Conservation (phyloP, 2,888 invertebrate genomes). For the Ophonus ardosiacus region DNA sequence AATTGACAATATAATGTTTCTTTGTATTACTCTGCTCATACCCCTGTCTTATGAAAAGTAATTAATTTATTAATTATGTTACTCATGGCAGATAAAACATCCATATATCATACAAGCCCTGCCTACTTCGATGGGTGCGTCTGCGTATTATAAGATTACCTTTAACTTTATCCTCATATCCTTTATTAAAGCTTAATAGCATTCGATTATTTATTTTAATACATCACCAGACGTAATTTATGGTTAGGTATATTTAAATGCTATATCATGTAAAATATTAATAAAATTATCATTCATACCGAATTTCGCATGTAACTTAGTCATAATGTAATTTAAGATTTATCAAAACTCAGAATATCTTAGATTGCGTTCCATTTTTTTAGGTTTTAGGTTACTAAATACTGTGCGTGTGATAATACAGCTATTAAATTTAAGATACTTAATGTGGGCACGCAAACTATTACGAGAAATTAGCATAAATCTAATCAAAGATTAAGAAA, state of each 20-base stretch:
- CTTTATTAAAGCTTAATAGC: conserved; percentile 54
- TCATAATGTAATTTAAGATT: conserved; percentile 29
- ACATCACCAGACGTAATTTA: background rate
- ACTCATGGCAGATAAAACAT: conserved; percentile 53
- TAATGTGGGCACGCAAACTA: conserved; percentile 49
- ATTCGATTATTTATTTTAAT: conserved; percentile 52
- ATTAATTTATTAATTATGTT: conserved; percentile 63
- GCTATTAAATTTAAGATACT: conserved; percentile 44
- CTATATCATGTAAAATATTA: conserved; percentile 31
- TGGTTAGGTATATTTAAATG: background rate
- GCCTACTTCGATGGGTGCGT: conserved; percentile 58
- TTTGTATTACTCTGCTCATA: background rate
- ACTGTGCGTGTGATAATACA: conserved; percentile 54
- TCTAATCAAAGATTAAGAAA: conserved; percentile 41
- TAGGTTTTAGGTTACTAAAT: conserved; percentile 30
- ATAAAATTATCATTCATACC: conserved; percentile 27
- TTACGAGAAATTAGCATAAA: conserved; percentile 56
- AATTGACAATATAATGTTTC: background rate
- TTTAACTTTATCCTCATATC: conserved; percentile 20
- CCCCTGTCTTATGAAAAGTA: conserved; percentile 54
- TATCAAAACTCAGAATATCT: conserved; percentile 40
- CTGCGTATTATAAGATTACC: conserved; percentile 54
- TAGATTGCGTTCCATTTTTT: conserved; percentile 47
- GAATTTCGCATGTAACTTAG: conserved; percentile 20
- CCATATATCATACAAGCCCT: conserved; percentile 57